A percentile compares a stretch with the other conserved stretches of the same genome.
Conservation (phyloP, 2,113 vertebrate genomes). For the Anarrhichthys ocellatus region DNA sequence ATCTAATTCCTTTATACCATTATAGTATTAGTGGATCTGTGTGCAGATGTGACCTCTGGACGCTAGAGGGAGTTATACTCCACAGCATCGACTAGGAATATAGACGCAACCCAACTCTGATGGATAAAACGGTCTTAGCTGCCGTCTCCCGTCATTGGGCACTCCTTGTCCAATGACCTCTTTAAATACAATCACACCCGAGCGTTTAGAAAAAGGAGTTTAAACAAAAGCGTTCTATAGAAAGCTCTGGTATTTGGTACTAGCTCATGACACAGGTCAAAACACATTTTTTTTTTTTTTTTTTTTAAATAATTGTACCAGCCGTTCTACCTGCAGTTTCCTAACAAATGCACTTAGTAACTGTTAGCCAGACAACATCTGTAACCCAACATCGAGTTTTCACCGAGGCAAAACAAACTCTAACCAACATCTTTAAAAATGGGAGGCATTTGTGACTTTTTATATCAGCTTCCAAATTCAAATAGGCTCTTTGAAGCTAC, state of each 20-base stretch:
- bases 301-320: not conserved
- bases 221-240: not conserved
- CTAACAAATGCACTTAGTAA: not conserved
- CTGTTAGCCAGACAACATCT: not conserved
- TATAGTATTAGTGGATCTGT: not conserved
- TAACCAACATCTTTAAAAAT: not conserved
- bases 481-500: not conserved
- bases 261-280: not conserved
- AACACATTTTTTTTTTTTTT: not conserved
- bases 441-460: not conserved
- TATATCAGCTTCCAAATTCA: not conserved
- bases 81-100: conserved; percentile 1
- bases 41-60: conserved; percentile 24
- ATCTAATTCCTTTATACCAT: conserved; percentile 45
- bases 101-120: fast-evolving
- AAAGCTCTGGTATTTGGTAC: not conserved
- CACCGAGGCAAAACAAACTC: not conserved
- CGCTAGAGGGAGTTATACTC: conserved; percentile 64
- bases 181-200: not conserved
- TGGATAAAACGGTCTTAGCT: not conserved
- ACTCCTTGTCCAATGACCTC: not conserved
- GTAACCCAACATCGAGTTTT: not conserved
- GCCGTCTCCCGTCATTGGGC: not conserved
- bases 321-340: not conserved
- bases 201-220: not conserved